Evolutionary conservation across 2,888 invertebrate genomes (phyloP), one percentile per base, ranked within the genome.

Genomic region (Meandrusa payeni): DNA sequence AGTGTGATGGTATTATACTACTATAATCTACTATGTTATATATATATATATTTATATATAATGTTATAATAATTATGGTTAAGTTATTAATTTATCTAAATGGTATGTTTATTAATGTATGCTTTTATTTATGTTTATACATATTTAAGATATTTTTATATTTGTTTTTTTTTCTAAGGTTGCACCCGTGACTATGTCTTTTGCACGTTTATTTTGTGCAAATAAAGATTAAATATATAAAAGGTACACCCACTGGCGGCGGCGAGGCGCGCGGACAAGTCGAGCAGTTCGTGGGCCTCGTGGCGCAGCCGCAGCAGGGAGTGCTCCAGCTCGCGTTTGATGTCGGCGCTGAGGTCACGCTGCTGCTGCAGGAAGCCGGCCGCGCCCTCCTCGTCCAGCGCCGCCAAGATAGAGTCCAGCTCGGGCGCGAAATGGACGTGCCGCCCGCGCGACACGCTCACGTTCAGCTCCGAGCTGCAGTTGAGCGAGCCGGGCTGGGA

Each of bases 401-500:
- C 89, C 40, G 88, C 89, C 43, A 91, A 76, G 41, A 90, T 81
- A 36, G 82, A 90, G 55, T 77, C 83, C 26, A 93, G 89, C 65
- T 93, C 91, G 0, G 95, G 94, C 7, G 93, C 92, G 60, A 94
- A 91, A 64, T 93, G 94, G 26, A 94, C 91, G 54, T 90, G 89
- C 51, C 89, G 90, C 19, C 76, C 55, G 6, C 71, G 66, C 0
- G 75, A 62, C 34, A 77, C 46, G 52, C 76, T 76, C 6, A 59
- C 47, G 61, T 77, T 66, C 38, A 67, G 50, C 5, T 58, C 51
- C 15, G 5, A 7, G 1, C 70, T 59, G 2, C 56, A 23, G 43
- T 67, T 64, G 1, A 75, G 74, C 10, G 41, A 41, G 1, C 62
- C 51, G 0, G 72, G 55, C 0, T 72, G 65, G 1, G 72, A 75